phyloP scores from a whole-genome alignment of 2,888 invertebrate genomes.

The Drosophila hamatofila region DNA sequence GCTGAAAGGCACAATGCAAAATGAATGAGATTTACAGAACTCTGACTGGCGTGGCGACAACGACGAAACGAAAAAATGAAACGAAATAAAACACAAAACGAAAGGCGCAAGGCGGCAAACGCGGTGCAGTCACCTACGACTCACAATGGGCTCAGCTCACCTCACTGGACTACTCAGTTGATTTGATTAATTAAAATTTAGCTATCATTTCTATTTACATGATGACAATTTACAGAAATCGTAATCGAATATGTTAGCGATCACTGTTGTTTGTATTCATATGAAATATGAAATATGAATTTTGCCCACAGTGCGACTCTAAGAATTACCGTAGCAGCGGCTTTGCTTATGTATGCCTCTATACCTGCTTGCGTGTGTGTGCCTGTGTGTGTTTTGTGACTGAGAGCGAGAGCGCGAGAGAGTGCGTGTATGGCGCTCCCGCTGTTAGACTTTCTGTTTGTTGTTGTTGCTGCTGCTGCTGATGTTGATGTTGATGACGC shows the following conservation, averaged over 20 bases:
- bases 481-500: slow-evolving; percentile 39
- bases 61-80: slow-evolving; percentile 31
- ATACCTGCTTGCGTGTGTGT: not conserved
- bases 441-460: slow-evolving; percentile 39
- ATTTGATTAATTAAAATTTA: not conserved
- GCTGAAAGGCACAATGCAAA: slow-evolving; percentile 79
- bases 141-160: slow-evolving; percentile 27
- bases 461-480: slow-evolving; percentile 37
- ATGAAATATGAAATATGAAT: not conserved
- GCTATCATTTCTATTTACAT: not conserved
- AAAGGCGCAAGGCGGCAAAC: slow-evolving; percentile 26
- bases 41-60: slow-evolving; percentile 25
- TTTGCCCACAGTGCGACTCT: slow-evolving; percentile 34
- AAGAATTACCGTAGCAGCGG: slow-evolving; percentile 35
- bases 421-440: slow-evolving; percentile 22
- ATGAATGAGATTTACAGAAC: slow-evolving; percentile 52
- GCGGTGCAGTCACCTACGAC: slow-evolving; percentile 35
- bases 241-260: not conserved
- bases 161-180: not conserved
- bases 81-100: slow-evolving; percentile 19
- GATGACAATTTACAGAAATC: not conserved
- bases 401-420: not conserved
- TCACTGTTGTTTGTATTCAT: not conserved
- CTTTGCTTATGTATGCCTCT: slow-evolving; percentile 24
- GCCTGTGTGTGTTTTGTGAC: not conserved